Evolutionary conservation across 2,888 invertebrate species (phyloP).

Genomic region (Sipha maydis): DNA sequence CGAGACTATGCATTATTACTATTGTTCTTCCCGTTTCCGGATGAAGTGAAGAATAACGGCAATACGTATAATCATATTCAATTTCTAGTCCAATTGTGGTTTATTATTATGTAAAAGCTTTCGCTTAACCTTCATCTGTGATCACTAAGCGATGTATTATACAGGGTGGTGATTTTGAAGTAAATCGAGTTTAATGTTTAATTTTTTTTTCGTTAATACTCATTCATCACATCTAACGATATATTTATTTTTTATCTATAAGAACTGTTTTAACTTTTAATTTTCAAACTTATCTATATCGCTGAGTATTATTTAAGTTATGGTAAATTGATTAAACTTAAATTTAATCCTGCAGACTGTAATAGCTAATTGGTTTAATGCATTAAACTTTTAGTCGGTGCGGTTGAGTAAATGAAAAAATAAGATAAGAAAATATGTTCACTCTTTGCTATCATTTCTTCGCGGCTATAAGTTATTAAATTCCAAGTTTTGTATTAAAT

Average conservation of each 20-base stretch:
- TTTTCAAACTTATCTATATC: not conserved
- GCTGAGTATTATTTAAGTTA: no score
- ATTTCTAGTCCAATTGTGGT: not conserved
- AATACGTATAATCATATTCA: not conserved
- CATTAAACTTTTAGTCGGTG: no score
- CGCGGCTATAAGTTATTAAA: no score
- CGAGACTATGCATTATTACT: not conserved
- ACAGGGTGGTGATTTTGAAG: not conserved
- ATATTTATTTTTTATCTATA: not conserved
- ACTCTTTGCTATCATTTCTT: no score
- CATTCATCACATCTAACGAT: not conserved
- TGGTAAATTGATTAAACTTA: no score
- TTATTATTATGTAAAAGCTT: not conserved
- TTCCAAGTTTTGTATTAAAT: no score
- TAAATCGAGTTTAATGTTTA: not conserved
- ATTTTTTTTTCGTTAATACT: no score
- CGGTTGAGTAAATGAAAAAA: no score
- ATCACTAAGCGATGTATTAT: not conserved
- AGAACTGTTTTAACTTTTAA: not conserved
- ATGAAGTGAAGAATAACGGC: not conserved
- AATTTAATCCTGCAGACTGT: no score
- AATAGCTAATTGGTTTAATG: no score
- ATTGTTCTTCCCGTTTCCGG: not conserved
- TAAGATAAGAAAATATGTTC: no score
- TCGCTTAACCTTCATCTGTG: not conserved